phyloP scores from a whole-genome alignment of 2,888 invertebrate species.

The Gnatocerus cornutus region DNA sequence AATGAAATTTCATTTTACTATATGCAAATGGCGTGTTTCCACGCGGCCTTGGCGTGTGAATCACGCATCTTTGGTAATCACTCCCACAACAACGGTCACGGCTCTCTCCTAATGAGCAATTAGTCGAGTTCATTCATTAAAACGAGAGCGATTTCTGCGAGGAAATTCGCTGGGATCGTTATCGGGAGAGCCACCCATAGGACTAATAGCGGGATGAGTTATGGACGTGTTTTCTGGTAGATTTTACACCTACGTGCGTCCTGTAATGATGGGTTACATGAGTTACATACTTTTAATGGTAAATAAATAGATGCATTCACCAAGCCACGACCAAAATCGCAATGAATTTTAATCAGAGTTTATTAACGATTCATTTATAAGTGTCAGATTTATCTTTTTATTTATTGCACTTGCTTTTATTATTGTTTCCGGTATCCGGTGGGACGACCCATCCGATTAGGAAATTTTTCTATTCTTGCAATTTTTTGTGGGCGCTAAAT shows the following conservation, averaged over 20 bases:
- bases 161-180: conserved; percentile 6
- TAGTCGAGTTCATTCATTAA: conserved; percentile 35
- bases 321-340: too few species aligned
- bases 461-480: too few species aligned
- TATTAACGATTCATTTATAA: too few species aligned
- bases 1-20: conserved; percentile 55
- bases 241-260: conserved; percentile 35
- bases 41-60: conserved; percentile 56
- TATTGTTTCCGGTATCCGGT: too few species aligned
- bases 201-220: conserved; percentile 41
- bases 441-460: too few species aligned
- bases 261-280: conserved; percentile 37
- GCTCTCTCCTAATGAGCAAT: conserved; percentile 52
- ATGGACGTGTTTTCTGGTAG: conserved; percentile 27
- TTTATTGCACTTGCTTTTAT: too few species aligned
- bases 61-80: conserved; percentile 50
- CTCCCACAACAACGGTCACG: conserved; percentile 52
- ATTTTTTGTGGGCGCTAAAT: too few species aligned
- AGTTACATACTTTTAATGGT: conserved; percentile 1
- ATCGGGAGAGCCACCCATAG: conserved; percentile 20
- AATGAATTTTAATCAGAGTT: too few species aligned
- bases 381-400: too few species aligned
- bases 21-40: conserved; percentile 53
- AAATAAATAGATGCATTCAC: not conserved
- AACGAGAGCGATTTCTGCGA: conserved; percentile 2